Conservation (phyloP, 2,113 vertebrate genomes). For the Gobius niger region DNA sequence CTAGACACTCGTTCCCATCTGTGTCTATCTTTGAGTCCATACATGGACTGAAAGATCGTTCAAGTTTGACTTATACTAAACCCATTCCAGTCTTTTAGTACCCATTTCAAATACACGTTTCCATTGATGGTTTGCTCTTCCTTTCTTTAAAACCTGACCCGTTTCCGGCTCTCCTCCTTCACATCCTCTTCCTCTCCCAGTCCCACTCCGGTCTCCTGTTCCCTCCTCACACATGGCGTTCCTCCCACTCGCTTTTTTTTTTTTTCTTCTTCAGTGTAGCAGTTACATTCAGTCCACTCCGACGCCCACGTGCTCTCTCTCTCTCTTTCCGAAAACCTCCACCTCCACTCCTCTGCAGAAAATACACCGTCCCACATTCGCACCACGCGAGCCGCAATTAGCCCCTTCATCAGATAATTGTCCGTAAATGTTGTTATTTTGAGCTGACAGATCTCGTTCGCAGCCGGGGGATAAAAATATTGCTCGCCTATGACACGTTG, state of each 20-base stretch:
- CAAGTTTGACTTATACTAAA: too few species aligned
- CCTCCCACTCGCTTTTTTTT: conserved; percentile 63
- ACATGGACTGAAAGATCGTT: too few species aligned
- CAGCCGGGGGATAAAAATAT: conserved; percentile 27
- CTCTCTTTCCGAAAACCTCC: conserved; percentile 16
- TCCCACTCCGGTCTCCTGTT: conserved; percentile 8
- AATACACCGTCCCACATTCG: conserved; percentile 13
- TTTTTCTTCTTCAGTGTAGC: conserved; percentile 58
- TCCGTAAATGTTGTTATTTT: conserved; percentile 55
- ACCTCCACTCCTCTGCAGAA: conserved; percentile 31
- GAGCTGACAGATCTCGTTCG: conserved; percentile 31
- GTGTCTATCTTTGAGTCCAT: too few species aligned
- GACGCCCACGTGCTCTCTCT: conserved; percentile 48
- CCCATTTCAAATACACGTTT: too few species aligned
- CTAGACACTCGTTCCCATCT: too few species aligned
- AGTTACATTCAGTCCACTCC: conserved; percentile 60
- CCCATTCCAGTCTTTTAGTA: too few species aligned
- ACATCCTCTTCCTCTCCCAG: conserved; percentile 11
- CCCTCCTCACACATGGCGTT: conserved; percentile 56
- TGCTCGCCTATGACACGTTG: not conserved
- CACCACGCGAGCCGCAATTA: conserved; percentile 29
- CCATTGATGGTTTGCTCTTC: not conserved
- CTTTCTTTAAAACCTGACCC: not conserved
- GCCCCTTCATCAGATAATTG: conserved; percentile 21
- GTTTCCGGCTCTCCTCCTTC: not conserved